A percentile compares a stretch with the other conserved stretches of the same genome.
Conservation (phyloP, 2,888 invertebrate genomes). For the Drosophila anomelani region DNA sequence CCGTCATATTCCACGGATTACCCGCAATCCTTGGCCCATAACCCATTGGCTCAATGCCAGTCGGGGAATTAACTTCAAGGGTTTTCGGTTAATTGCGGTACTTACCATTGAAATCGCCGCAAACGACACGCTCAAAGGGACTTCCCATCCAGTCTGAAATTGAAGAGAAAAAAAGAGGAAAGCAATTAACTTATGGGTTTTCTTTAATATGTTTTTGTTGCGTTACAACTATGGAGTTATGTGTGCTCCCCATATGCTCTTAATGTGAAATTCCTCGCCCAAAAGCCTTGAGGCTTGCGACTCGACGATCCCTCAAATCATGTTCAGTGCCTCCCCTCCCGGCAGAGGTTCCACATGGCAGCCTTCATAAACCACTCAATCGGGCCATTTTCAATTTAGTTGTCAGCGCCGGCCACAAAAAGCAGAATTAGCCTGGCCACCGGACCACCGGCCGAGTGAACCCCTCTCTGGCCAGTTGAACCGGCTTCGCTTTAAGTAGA, state of each 20-base stretch:
- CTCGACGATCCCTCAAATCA: constrained; percentile 36
- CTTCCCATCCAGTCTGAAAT: constrained; percentile 96
- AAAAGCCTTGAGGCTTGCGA: constrained; percentile 49
- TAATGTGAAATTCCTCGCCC: constrained; percentile 34
- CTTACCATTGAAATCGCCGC: constrained; percentile 96
- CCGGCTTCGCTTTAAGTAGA: constrained; percentile 41
- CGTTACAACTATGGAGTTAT: constrained; percentile 24
- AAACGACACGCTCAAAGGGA: constrained; percentile 97
- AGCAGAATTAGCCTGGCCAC: constrained; percentile 31
- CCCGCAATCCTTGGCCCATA: constrained; percentile 36
- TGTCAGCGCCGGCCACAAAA: constrained; percentile 57
- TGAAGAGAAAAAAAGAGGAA: constrained; percentile 15
- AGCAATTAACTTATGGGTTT: constrained; percentile 26
- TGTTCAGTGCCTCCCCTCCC: constrained; percentile 15
- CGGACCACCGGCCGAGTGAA: constrained; percentile 67
- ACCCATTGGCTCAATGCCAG: constrained; percentile 76
- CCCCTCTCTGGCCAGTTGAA: constrained; percentile 39
- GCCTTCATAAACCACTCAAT: constrained; percentile 62
- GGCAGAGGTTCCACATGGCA: constrained; percentile 21
- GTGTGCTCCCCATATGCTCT: constrained; percentile 18
- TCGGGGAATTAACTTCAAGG: constrained; percentile 51
- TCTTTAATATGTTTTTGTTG: constrained; percentile 1
- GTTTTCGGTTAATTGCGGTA: constrained; percentile 72
- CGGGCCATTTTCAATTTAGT: constrained; percentile 54
- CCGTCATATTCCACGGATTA: constrained; percentile 60